Evolutionary conservation across 2,888 invertebrate genomes (phyloP).

Genomic region (Cryptosula pallasiana): DNA sequence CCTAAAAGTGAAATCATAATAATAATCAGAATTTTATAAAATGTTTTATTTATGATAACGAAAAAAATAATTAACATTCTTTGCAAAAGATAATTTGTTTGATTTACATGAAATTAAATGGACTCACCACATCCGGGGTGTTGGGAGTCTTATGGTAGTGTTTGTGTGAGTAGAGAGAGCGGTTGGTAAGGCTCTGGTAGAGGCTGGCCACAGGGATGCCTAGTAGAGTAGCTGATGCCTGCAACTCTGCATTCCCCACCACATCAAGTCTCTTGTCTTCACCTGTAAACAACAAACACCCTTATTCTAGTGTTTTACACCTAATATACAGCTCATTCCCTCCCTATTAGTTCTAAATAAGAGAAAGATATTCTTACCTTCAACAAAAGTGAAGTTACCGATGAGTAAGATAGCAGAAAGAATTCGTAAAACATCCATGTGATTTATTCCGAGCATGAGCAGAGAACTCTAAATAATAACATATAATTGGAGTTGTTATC

Average conservation of each 20-base stretch:
- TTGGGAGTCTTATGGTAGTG: not conserved
- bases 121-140: not conserved
- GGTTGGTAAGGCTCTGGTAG: conserved; percentile 74
- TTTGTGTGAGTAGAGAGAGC: conserved; percentile 42
- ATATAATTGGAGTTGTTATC: too few species aligned
- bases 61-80: too few species aligned
- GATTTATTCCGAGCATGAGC: conserved; percentile 79
- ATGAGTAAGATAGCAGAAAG: conserved; percentile 82
- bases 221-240: conserved; percentile 77
- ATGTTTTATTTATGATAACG: too few species aligned
- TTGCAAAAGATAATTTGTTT: too few species aligned
- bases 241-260: conserved; percentile 73
- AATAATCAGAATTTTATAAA: too few species aligned
- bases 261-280: conserved; percentile 44
- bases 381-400: conserved; percentile 85
- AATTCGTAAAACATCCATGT: conserved; percentile 85
- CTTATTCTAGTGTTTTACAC: too few species aligned
- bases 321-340: too few species aligned
- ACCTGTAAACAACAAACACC: not conserved
- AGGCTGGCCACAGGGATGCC: conserved; percentile 71
- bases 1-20: conserved; percentile 54
- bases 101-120: too few species aligned
- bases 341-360: too few species aligned
- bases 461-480: conserved; percentile 36
- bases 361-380: conserved; percentile 49